These are phyloP conservation scores for Euwallacea fornicatus DNA, from an alignment of 1,140 invertebrate species.

Conservation along the genomic window DNA sequence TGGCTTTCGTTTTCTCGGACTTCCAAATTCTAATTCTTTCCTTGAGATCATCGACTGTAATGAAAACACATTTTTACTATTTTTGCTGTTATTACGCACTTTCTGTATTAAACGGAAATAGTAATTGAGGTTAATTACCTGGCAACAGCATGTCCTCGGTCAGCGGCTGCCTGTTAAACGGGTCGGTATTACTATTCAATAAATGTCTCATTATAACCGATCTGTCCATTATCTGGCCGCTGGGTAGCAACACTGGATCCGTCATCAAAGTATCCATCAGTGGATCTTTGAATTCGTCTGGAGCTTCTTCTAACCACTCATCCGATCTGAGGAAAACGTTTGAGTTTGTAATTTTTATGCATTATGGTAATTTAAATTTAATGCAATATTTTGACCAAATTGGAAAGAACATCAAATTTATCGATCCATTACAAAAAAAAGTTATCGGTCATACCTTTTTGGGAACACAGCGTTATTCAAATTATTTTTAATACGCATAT, in stretches of 20 bases:
- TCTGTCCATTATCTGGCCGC: slow-evolving; percentile 94
- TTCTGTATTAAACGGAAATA: background rate
- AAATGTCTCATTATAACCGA: slow-evolving; percentile 92
- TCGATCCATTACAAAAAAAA: background rate
- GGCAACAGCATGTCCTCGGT: slow-evolving; percentile 84
- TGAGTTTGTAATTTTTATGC: background rate
- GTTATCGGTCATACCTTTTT: too few species aligned
- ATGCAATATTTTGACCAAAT: too few species aligned
- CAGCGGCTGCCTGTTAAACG: slow-evolving; percentile 93
- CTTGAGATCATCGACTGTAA: slow-evolving; percentile 48
- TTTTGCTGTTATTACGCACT: background rate
- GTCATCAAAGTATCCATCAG: slow-evolving; percentile 98
- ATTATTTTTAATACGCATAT: too few species aligned
- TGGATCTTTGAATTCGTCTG: slow-evolving; percentile 96
- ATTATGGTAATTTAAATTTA: background rate
- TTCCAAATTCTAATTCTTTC: slow-evolving; percentile 50
- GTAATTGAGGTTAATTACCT: slow-evolving; percentile 56
- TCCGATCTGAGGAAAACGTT: slow-evolving; percentile 57
- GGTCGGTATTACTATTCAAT: slow-evolving; percentile 94
- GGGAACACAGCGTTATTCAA: too few species aligned
- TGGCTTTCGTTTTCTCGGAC: slow-evolving; percentile 43
- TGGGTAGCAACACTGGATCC: slow-evolving; percentile 92
- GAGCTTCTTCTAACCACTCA: slow-evolving; percentile 93
- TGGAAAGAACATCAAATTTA: background rate
- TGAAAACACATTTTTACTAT: slow-evolving; percentile 15